Percentiles rank a stretch among this genome's conserved stretches.
Evolutionary conservation across 2,113 vertebrate species (phyloP).

Genomic region (Ophthalmolycus amberensis): DNA sequence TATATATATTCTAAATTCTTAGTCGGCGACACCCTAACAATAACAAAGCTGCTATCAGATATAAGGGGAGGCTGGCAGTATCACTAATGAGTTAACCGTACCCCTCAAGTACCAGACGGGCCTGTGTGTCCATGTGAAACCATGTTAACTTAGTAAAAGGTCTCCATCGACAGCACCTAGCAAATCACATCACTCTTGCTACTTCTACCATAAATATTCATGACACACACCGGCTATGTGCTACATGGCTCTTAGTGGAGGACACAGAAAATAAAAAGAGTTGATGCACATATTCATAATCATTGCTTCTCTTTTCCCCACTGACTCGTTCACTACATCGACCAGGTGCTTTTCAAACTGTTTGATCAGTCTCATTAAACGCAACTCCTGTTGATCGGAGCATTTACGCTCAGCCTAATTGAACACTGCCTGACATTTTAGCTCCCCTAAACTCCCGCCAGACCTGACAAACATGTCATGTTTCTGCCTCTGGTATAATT

Average conservation of each 20-base stretch:
- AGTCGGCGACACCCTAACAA: background rate
- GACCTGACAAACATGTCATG: constrained; percentile 71
- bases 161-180: constrained; percentile 17
- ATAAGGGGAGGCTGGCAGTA: background rate
- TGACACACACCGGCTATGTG: constrained; percentile 5
- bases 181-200: constrained; percentile 24
- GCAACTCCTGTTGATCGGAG: constrained; percentile 54
- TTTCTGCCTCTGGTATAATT: constrained; percentile 64
- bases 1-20: no score
- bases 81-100: constrained; percentile 26
- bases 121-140: constrained; percentile 29
- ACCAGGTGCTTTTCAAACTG: constrained; percentile 51
- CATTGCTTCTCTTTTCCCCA: constrained; percentile 5
- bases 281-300: constrained; percentile 42
- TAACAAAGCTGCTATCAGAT: background rate
- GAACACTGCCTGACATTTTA: constrained; percentile 72
- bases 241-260: constrained; percentile 1
- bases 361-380: constrained; percentile 66
- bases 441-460: constrained; percentile 34
- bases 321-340: constrained; percentile 18
- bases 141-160: constrained; percentile 19
- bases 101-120: background rate
- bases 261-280: constrained; percentile 41
- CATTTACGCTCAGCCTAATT: constrained; percentile 69
- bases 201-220: constrained; percentile 47